Evolutionary conservation across 2,113 vertebrate species (phyloP), one percentile per base, ranked within the genome.

Genomic region (Phasianus colchicus): DNA sequence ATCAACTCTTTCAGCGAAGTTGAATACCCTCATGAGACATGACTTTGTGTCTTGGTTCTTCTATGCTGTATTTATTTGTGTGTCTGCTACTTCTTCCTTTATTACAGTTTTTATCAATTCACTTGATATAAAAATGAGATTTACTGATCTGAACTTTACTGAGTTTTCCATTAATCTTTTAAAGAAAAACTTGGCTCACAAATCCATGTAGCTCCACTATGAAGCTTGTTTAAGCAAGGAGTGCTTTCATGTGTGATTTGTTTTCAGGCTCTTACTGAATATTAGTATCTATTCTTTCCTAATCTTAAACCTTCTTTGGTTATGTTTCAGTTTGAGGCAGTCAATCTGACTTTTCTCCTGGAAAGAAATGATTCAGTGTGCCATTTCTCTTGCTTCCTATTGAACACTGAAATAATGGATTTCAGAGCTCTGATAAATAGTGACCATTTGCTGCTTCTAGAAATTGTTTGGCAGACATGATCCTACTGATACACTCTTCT

Each of bases 391-490:
- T 71, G 71, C 78, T 84, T 89, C 57, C 52, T 65, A 80, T 30
- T 29, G 75, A 88, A 52, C 15, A 32, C 20, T 22, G 52, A 78
- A 83, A 57, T 64, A 45, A 84, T 78, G 81, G 4, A 50, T 86
- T 87, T 79, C 74, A 24, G 8, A 87, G 38, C 38, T 79, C 43
- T 65, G 48, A 71, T 54, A 82, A 82, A 57, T 72, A 82, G 57
- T 87, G 71, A 78, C 16, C 69, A 78, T 10, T 61, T 42, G 38
- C 18, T 82, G 2, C 52, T 86, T 77, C 32, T 48, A 73, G 70
- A 84, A 84, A 36, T 22, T 50, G 72, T 84, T 83, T 0, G 0
- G 5, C 66, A 84, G 42, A 19, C n/a, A 34, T 0, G 0, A 13
- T 66, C 5, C 16, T 89, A 38, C 21, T 45, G 34, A 71, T 21